Evolutionary conservation across 2,888 invertebrate species (phyloP), one percentile per base, ranked within the genome.

Genomic region (Coecobrya sp.): DNA sequence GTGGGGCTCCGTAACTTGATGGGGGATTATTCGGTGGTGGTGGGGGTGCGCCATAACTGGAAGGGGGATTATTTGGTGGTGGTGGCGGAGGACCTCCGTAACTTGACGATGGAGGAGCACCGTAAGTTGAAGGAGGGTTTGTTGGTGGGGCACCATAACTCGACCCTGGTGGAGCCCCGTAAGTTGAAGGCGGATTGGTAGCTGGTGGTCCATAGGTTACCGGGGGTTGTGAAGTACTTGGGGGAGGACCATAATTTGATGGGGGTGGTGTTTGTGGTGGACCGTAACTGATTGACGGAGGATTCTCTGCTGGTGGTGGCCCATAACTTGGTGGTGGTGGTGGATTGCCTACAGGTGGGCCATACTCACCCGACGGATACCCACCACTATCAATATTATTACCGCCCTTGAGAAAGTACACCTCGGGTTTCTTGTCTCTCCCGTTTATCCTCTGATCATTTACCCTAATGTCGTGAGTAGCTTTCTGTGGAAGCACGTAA

Each of bases 401-500:
- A 45, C 62, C 45, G n/a, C 87, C 88, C 25, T 92, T 92, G 8
- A 93, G 27, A 30, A 82, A 93, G 42, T 82, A 93, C 16, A 93
- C 92, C 70, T 90, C 86, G 1, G 89, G 92, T 55, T 93, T 93
- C 10, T 55, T 11, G 19, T 19, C 30, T 68, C 27, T 22, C 4
- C 5, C 3, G 0, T 8, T 22, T 1, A 13, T 1, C 62, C 70
- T 81, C 13, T 36, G 55, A 73, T 90, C 86, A 0, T 49, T 7
- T 16, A 82, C 86, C 13, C 45, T 22, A 22, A 90, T 49, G 3
- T 42, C 22, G 22, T 93, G 92, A 36, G 62, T 42, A n/a, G 85
- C 52, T 22, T 93, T 86, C 49, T 89, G 89, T 2, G 92, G 92
- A 0, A 93, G 55, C 42, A 93, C 92, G 49, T 90, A 93, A 62